phyloP scores from a whole-genome alignment of 2,888 invertebrate genomes.

The Platynereis dumerilii region DNA sequence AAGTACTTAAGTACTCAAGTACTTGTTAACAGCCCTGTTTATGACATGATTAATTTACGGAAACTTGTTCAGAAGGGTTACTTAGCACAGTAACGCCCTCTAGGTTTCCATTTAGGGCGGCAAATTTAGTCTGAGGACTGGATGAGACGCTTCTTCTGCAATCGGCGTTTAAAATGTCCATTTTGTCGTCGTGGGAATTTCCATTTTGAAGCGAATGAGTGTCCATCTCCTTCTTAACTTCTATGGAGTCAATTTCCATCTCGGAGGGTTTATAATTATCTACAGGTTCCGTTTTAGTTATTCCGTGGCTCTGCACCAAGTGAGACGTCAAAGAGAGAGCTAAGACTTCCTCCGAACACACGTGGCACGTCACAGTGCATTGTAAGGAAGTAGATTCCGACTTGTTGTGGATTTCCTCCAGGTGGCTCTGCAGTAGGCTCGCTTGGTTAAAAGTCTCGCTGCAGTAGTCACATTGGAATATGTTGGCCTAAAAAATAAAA shows the following conservation, averaged over 20 bases:
- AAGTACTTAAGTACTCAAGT: no score
- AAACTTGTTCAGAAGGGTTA: constrained; percentile 24
- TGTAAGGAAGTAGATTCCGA: background rate
- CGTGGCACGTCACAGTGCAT: constrained; percentile 15
- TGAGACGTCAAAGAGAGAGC: background rate
- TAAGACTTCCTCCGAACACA: constrained; percentile 16
- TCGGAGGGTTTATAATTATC: background rate
- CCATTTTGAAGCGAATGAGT: background rate
- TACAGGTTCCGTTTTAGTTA: background rate
- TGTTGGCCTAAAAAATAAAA: constrained; percentile 14
- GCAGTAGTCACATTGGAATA: constrained; percentile 27
- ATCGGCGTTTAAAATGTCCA: background rate
- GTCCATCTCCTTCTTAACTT: background rate
- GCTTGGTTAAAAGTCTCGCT: constrained; percentile 24
- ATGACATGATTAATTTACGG: constrained; percentile 18
- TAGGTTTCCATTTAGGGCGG: background rate
- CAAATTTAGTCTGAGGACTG: background rate
- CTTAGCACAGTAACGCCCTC: constrained; percentile 15
- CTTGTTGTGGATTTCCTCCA: constrained; percentile 22
- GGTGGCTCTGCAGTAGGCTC: constrained; percentile 23
- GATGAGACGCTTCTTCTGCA: background rate
- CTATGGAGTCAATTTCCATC: background rate
- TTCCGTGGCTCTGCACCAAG: constrained; percentile 15
- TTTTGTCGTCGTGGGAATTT: background rate
- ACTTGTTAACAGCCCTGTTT: background rate